Evolutionary conservation across 2,113 vertebrate genomes (phyloP).

Genomic region (Calidris pugnax): DNA sequence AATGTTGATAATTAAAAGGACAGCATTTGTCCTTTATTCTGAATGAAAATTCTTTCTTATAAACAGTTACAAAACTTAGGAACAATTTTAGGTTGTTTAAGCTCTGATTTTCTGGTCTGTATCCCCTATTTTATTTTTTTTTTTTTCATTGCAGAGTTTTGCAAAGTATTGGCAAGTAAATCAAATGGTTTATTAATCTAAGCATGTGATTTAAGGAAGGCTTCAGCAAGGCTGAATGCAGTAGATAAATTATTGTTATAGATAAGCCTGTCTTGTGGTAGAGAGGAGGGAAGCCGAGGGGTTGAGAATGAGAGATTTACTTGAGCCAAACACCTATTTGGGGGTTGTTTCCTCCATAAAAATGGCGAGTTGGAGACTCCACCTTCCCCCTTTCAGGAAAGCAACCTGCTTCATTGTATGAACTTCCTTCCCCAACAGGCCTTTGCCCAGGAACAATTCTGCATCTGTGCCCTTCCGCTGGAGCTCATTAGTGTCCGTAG

Average conservation of each 20-base stretch:
- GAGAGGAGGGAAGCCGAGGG: background rate
- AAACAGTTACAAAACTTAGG: background rate
- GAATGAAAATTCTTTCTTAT: conserved; percentile 33
- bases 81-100: conserved; percentile 1
- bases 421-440: background rate
- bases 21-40: conserved; percentile 73
- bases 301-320: background rate
- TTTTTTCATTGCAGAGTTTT: background rate
- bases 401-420: background rate
- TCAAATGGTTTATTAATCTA: background rate
- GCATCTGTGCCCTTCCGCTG: background rate
- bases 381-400: background rate
- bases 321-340: background rate
- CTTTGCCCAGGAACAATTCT: background rate
- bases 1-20: conserved; percentile 82
- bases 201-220: background rate
- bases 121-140: background rate
- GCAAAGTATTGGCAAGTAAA: background rate
- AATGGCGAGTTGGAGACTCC: background rate
- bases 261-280: background rate
- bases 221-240: background rate
- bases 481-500: conserved; percentile 37
- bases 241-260: background rate
- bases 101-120: background rate
- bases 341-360: background rate